These are phyloP conservation scores for Antechinus stuartii DNA, from an alignment of 2,113 vertebrate genomes.

Conservation along the genomic window DNA sequence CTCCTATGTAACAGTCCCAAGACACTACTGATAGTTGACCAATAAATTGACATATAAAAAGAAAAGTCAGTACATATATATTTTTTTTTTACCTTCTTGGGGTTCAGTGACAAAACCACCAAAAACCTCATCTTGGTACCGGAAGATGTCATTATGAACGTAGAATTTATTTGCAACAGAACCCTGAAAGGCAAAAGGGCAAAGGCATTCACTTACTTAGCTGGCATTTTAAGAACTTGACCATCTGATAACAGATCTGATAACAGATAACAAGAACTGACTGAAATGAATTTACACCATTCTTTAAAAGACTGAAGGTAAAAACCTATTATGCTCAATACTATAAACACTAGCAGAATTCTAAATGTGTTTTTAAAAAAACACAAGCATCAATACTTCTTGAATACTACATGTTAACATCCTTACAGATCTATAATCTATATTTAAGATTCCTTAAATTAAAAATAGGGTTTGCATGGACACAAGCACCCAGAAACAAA, in stretches of 20 bases:
- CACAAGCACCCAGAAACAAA: not conserved
- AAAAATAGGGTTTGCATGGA: not conserved
- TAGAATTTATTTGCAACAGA: conserved; percentile 99
- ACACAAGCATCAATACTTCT: not conserved
- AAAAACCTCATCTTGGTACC: conserved; percentile 98
- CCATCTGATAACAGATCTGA: not conserved
- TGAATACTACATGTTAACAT: not conserved
- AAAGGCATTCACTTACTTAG: conserved; percentile 50
- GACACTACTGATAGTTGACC: not conserved
- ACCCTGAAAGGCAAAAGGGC: conserved; percentile 85
- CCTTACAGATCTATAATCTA: not conserved
- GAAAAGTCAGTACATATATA: not conserved
- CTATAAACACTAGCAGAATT: not conserved
- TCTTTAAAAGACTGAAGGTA: not conserved
- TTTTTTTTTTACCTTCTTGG: conserved; percentile 91
- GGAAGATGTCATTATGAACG: conserved; percentile 98
- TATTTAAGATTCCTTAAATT: not conserved
- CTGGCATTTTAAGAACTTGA: conserved; percentile 5
- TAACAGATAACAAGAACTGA: not conserved
- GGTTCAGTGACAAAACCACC: conserved; percentile 96
- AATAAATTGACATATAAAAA: not conserved
- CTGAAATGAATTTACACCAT: not conserved
- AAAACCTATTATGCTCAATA: not conserved
- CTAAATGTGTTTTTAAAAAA: not conserved
- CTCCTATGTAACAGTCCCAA: not conserved